Conservation (phyloP, 2,797 vertebrate species). For the Poeciliopsis infans region DNA sequence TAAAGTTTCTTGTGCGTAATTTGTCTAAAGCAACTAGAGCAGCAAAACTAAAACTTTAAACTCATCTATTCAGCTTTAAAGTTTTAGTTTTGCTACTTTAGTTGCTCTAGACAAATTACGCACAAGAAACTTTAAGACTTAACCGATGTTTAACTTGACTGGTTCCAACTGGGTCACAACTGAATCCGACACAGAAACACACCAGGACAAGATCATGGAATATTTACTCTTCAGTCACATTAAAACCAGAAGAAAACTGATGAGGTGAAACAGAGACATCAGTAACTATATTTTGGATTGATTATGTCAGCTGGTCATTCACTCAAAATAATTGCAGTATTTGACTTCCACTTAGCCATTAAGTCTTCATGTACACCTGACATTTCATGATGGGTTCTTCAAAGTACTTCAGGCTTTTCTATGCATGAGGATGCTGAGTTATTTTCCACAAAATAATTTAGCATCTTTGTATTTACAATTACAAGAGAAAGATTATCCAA, state of each 20-base stretch:
- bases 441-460: neutral
- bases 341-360: neutral
- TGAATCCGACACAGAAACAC: neutral
- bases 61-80: neutral
- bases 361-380: neutral
- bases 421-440: neutral
- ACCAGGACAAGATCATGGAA: neutral
- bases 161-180: neutral
- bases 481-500: neutral
- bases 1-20: neutral
- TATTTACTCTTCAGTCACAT: neutral
- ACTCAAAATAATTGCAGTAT: neutral
- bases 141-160: neutral
- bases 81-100: neutral
- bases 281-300: neutral
- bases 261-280: neutral
- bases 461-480: neutral
- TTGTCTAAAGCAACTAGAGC: no score
- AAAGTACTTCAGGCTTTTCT: neutral
- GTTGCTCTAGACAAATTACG: neutral
- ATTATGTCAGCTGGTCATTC: neutral
- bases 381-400: neutral
- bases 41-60: neutral
- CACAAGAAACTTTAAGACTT: neutral
- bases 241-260: neutral